phyloP scores from a whole-genome alignment of 2,888 invertebrate genomes.

The Drosophila nigritarsus region DNA sequence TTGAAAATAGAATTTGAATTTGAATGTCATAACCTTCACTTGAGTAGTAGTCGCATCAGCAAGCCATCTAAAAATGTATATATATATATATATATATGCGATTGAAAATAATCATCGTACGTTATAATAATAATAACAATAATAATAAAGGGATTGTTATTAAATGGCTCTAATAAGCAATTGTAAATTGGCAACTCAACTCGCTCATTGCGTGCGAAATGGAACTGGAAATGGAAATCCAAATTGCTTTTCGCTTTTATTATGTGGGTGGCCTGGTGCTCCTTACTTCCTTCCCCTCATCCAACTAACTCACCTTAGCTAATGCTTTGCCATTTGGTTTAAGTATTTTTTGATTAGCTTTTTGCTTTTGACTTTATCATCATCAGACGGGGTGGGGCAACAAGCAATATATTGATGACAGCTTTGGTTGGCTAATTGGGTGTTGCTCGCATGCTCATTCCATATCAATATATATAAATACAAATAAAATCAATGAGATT shows the following conservation, averaged over 20 bases:
- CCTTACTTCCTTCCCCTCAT: neutral
- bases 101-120: slow-evolving; percentile 22
- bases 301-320: slow-evolving; percentile 13
- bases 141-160: neutral
- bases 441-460: slow-evolving; percentile 33
- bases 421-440: slow-evolving; percentile 43
- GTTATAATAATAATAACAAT: slow-evolving; percentile 21
- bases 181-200: slow-evolving; percentile 11
- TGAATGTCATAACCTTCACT: slow-evolving; percentile 76
- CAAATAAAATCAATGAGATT: neutral
- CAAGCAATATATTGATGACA: slow-evolving; percentile 26
- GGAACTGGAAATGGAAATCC: slow-evolving; percentile 48
- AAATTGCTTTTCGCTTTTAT: slow-evolving; percentile 24
- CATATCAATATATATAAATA: neutral
- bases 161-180: slow-evolving; percentile 13
- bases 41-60: slow-evolving; percentile 61
- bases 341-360: slow-evolving; percentile 73
- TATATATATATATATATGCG: neutral
- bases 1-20: slow-evolving; percentile 73
- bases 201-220: slow-evolving; percentile 43
- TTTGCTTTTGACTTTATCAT: slow-evolving; percentile 38
- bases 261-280: slow-evolving; percentile 21
- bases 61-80: slow-evolving; percentile 13
- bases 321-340: slow-evolving; percentile 55
- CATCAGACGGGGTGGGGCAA: slow-evolving; percentile 1